Conservation (phyloP, 2,797 vertebrate species). For the Brachymystax lenok region DNA sequence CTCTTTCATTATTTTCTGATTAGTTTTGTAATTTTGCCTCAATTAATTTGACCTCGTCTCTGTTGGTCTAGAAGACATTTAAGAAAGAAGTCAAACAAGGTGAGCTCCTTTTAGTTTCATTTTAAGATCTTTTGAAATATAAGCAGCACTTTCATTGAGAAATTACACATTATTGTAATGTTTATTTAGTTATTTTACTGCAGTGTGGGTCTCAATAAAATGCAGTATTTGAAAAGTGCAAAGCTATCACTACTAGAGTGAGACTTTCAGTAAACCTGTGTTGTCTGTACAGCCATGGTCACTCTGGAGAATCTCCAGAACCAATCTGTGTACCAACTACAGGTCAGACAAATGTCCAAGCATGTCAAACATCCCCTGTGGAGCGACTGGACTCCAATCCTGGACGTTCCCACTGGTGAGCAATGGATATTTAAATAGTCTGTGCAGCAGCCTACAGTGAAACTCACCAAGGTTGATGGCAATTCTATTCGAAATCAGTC, state of each 20-base stretch:
- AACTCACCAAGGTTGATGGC: background rate
- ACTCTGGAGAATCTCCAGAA: conserved; percentile 48
- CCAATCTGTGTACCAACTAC: conserved; percentile 49
- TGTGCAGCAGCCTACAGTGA: background rate
- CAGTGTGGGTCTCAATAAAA: background rate
- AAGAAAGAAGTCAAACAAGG: conserved; percentile 13
- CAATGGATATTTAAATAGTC: background rate
- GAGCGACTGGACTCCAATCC: conserved; percentile 67
- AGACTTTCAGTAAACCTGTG: background rate
- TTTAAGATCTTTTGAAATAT: background rate
- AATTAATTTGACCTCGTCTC: background rate
- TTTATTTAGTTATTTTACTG: background rate
- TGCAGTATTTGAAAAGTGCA: background rate
- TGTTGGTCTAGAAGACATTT: conserved; percentile 42
- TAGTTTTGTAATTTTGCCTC: background rate
- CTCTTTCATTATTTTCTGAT: background rate
- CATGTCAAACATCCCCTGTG: conserved; percentile 48
- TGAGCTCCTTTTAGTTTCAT: conserved; percentile 17
- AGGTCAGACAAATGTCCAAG: conserved; percentile 61
- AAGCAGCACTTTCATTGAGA: background rate
- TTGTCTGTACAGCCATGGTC: conserved; percentile 48
- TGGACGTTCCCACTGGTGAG: conserved; percentile 67
- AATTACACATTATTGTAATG: background rate
- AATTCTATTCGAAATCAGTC: background rate
- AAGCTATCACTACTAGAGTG: background rate